Evolutionary conservation across 2,888 invertebrate species (phyloP), one percentile per base, ranked within the genome.

Genomic region (Tanypteryx hageni): DNA sequence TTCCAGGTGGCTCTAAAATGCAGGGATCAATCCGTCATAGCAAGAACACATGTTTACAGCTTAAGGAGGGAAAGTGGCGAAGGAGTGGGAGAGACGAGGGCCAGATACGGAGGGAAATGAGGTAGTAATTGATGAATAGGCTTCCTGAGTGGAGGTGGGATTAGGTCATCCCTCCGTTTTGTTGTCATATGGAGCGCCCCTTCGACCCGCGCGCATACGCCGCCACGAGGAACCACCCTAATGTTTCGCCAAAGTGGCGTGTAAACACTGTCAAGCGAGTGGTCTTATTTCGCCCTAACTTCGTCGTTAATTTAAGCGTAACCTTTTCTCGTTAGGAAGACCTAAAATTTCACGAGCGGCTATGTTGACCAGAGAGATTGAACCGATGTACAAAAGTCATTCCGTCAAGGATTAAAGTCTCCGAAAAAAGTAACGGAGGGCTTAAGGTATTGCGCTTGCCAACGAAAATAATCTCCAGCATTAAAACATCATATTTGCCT

Each of bases 91-190:
- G 31, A 31, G 31, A n/a, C 4, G 31, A 14, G 16, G 82, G 82
- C 5, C 13, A 11, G 82, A 16, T 4, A 27, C 13, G 31, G 9
- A 10, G 14, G 18, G 44, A 31, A 16, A 8, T 7, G 31, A n/a
- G n/a, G 31, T 27, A 44, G 44, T 82, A 44, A 44, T 82, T 82
- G 82, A 82, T 82, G 82, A 82, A 82, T 82, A 82, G 31, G 31
- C 44, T 44, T 44, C 44, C 16, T 27, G 31, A 11, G 82, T 31
- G 31, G 82, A 7, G 31, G 8, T 13, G 82, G 14, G 82, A 82
- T 82, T 82, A 31, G 82, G 14, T 31, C 82, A 82, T 16, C 31
- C 31, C 31, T 31, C 44, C 44, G 18, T 82, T 82, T 82, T 44
- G 82, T 82, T 82, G 31, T 82, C 31, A 14, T 44, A 13, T 18